Base-by-base conservation (phyloP, 2,797 vertebrate species). In the Oreortyx pictus region DNA sequence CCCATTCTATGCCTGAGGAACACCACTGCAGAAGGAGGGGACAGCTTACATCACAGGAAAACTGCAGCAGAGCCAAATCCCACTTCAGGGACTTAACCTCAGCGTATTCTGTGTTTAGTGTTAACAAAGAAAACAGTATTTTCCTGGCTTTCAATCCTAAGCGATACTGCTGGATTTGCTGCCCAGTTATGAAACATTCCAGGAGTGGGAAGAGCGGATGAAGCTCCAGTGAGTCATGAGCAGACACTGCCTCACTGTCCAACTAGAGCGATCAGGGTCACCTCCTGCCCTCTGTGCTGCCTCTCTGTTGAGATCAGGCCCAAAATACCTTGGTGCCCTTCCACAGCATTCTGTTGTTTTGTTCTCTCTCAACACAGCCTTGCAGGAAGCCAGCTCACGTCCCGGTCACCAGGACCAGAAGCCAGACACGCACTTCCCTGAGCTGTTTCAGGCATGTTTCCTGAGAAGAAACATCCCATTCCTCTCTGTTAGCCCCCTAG, bases 51-150 rank as follows among this genome's bases (percentile, higher is more conserved):
- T 61, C 60, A 65, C 31, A 7, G 82, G 76, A 89, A 95, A 93
- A 76, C 18, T 1, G 8, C 3, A 1, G 59, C 46, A 75, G 25
- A 90, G 72, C 82, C 87, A 91, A 93, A 41, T 83, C 87, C 47
- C 92, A 89, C 2, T 31, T 71, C 60, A 71, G 80, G 37, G 64
- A 73, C 71, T 89, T 86, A 79, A 71, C 61, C 77, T 77, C 50
- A 84, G 54, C n/a, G 52, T 76, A n/a, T 67, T 89, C 82, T 67
- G 23, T 74, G 67, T 90, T 91, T 90, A 86, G 41, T 76, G 12
- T 73, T 91, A 94, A 91, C 86, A 95, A 96, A 89, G 78, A 70
- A 92, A 89, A 74, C 82, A 88, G 76, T 71, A 90, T 91, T 92
- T 80, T 56, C 68, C 44, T 65, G 16, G 33, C 86, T 86, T 89